phyloP scores from a whole-genome alignment of 35 echinoderm and acorn worm species.

The Apostichopus californicus region DNA sequence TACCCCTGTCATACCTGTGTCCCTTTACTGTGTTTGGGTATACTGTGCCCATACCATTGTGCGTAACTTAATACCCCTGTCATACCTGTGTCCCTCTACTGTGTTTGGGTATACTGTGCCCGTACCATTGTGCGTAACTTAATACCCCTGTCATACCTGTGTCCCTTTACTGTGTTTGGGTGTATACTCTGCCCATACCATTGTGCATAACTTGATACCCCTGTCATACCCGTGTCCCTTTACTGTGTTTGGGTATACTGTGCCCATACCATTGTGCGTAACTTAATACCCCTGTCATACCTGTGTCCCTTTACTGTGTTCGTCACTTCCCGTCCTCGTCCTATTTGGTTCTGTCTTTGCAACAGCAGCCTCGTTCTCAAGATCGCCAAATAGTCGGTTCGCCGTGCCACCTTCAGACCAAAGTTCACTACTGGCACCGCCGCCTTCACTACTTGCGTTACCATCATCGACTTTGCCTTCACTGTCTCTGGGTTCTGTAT shows the following conservation, averaged over 20 bases:
- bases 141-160: neutral
- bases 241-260: neutral
- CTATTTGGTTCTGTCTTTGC: slow-evolving; percentile 77
- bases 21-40: neutral
- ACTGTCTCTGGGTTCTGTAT: neutral
- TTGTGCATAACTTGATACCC: neutral
- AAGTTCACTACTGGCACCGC: neutral
- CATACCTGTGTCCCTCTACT: slow-evolving; percentile 8
- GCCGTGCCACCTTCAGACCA: slow-evolving; percentile 83
- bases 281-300: neutral
- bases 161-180: neutral
- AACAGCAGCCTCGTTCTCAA: neutral
- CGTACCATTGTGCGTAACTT: neutral
- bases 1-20: neutral
- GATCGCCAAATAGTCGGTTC: slow-evolving; percentile 79
- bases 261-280: neutral
- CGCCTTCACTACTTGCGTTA: neutral
- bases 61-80: neutral
- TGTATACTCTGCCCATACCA: too few species aligned
- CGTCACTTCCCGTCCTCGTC: neutral
- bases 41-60: too few species aligned
- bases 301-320: neutral
- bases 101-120: too few species aligned
- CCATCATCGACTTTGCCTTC: neutral
- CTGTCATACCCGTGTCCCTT: neutral